Evolutionary conservation across 2,797 vertebrate species (phyloP), one percentile per base, ranked within the genome.

Genomic region (Pterois miles): DNA sequence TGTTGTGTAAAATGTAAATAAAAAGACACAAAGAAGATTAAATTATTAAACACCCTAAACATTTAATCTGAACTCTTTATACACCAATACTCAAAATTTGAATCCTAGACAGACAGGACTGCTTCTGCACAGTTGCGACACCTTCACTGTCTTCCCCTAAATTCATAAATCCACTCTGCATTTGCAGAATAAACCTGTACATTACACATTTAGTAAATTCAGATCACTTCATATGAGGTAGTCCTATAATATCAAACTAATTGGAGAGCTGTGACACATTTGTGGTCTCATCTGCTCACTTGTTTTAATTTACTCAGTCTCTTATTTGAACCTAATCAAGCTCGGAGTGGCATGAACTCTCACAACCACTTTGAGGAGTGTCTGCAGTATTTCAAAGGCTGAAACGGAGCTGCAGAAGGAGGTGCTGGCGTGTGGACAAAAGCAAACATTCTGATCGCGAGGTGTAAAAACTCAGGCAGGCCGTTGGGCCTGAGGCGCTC

Each of bases 401-500:
- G 12, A 81, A 65, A 14, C 14, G 4, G n/a, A 62, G 23, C 23
- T 33, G 3, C 27, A 53, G 13, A 63, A 65, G 29, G n/a, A 48
- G 43, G 18, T 50, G 54, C 54, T 72, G 70, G 23, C 58, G 67
- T 76, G 76, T 29, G 25, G 65, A 66, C 29, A 74, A 71, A 78
- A 58, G 79, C 36, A 70, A 72, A 80, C 74, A 86, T 84, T 89
- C 82, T 79, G 85, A 86, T 76, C 12, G 25, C 46, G 33, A n/a
- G 63, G 70, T 84, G 83, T 86, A 78, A 87, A 74, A 67, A 74
- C 10, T 65, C n/a, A 85, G 79, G 71, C 74, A 81, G 89, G 90
- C 94, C 85, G 95, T 96, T 96, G 91, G 86, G 89, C 95, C 91
- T 20, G n/a, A 57, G 94, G 94, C 93, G 14, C 67, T 88, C 59